Evolutionary conservation across 1,140 invertebrate species (phyloP).

Genomic region (Drosophila lini): DNA sequence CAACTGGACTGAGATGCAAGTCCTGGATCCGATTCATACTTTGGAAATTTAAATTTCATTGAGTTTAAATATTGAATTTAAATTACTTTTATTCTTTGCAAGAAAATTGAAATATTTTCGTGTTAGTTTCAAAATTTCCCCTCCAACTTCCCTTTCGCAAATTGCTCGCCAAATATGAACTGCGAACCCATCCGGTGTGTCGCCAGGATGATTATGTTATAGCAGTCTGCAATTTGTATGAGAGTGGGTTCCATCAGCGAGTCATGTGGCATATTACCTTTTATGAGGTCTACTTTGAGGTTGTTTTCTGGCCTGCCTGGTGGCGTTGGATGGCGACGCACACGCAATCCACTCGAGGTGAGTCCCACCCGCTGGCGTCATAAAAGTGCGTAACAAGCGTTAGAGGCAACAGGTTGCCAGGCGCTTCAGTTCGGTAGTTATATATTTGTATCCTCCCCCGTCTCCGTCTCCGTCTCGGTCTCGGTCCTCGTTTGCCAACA

Average conservation of each 20-base stretch:
- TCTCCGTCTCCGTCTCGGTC: conserved; percentile 1
- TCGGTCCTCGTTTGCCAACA: conserved; percentile 68
- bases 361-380: conserved; percentile 41
- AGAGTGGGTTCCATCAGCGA: conserved; percentile 37
- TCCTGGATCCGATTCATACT: not conserved
- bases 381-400: conserved; percentile 66
- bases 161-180: conserved; percentile 5
- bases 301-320: conserved; percentile 12
- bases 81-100: no score
- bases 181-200: conserved; percentile 1
- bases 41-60: no score
- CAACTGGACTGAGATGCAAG: not conserved
- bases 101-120: not conserved
- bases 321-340: conserved; percentile 9
- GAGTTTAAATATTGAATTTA: no score
- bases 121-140: not conserved
- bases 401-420: conserved; percentile 71
- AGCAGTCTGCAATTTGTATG: conserved; percentile 26
- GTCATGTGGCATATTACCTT: conserved; percentile 64
- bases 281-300: conserved; percentile 58
- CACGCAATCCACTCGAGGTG: conserved; percentile 44
- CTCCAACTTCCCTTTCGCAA: not conserved
- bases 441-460: conserved; percentile 3
- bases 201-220: conserved; percentile 55
- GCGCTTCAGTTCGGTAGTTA: conserved; percentile 28